These are phyloP conservation scores for Tigriopus japonicus DNA, from an alignment of 1,140 invertebrate species.

Conservation along the genomic window DNA sequence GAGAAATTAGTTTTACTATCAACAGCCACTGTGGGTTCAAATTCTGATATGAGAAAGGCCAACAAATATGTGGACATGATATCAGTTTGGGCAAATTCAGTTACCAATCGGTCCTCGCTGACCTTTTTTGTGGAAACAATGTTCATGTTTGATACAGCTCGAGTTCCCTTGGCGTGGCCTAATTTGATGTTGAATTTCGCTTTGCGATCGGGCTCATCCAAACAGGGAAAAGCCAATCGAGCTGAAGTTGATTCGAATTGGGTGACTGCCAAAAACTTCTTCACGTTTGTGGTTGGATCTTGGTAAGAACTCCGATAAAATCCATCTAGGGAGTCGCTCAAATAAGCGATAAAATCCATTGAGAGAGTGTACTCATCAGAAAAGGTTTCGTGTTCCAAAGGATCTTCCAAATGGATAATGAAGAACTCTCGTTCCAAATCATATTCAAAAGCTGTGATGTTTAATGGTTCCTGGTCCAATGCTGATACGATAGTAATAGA, in stretches of 20 bases:
- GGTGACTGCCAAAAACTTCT: constrained; percentile 29
- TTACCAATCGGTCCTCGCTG: constrained; percentile 33
- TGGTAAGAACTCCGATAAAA: constrained; percentile 57
- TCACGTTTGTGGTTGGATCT: constrained; percentile 37
- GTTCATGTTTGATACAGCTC: constrained; percentile 64
- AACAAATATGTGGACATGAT: constrained; percentile 81
- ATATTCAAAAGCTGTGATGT: background rate
- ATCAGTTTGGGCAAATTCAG: constrained; percentile 54
- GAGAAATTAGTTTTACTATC: constrained; percentile 32
- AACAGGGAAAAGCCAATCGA: constrained; percentile 55
- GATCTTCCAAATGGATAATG: background rate
- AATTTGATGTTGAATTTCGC: constrained; percentile 61
- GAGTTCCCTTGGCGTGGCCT: constrained; percentile 38
- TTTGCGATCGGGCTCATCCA: constrained; percentile 86
- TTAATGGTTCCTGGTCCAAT: too few relatives aligned
- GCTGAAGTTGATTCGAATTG: constrained; percentile 43
- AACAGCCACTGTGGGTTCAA: constrained; percentile 33
- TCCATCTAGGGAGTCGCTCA: constrained; percentile 29
- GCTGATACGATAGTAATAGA: too few relatives aligned
- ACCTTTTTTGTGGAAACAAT: constrained; percentile 21
- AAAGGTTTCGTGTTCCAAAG: background rate
- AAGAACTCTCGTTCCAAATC: background rate
- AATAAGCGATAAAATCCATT: background rate
- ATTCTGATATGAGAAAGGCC: constrained; percentile 79
- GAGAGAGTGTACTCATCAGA: background rate